Evolutionary conservation across 2,888 invertebrate species (phyloP).

Genomic region (Tryphoninae sp.): DNA sequence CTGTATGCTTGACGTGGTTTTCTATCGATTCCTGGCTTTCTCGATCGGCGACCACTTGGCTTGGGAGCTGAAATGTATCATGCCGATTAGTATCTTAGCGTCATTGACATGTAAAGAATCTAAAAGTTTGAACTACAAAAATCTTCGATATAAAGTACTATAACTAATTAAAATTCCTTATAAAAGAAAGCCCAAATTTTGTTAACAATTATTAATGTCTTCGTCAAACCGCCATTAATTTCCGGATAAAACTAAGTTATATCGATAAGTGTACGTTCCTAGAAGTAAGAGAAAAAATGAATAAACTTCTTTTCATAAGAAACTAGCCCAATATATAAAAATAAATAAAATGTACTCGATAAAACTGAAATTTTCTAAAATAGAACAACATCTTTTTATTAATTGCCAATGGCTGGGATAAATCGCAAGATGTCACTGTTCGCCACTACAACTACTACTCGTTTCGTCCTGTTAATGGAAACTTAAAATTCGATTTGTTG

Average conservation of each 20-base stretch:
- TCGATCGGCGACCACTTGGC: conserved; percentile 89
- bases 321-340: background rate
- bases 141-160: conserved; percentile 7
- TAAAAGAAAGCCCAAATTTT: too few species aligned
- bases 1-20: conserved; percentile 98
- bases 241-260: too few species aligned
- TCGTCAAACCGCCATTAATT: too few species aligned
- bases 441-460: conserved; percentile 52
- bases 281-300: too few species aligned
- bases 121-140: too few species aligned
- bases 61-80: conserved; percentile 87
- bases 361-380: background rate
- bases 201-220: too few species aligned
- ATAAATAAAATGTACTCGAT: background rate
- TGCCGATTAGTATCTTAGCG: conserved; percentile 38
- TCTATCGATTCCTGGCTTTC: conserved; percentile 94
- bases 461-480: conserved; percentile 69
- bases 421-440: background rate
- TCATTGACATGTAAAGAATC: background rate
- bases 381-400: background rate
- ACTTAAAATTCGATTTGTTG: conserved; percentile 69
- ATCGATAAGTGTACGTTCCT: too few species aligned
- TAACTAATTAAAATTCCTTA: background rate
- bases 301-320: too few species aligned
- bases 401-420: background rate